Percentiles rank a stretch among this genome's conserved stretches.
phyloP scores from a whole-genome alignment of 2,113 vertebrate genomes.

The Laterallus jamaicensis region DNA sequence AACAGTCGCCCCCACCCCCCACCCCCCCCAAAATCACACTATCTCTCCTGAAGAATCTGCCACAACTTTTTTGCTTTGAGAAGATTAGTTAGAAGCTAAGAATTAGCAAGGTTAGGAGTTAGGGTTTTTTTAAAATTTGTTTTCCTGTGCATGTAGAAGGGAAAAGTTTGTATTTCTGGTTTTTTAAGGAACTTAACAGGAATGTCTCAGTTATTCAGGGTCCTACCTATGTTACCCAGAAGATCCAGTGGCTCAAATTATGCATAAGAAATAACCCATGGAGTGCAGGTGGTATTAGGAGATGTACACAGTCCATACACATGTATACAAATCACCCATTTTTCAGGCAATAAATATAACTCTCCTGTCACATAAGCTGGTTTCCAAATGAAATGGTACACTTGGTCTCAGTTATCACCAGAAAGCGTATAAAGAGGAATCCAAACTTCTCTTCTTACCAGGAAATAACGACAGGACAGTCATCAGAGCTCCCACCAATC shows the following conservation, averaged over 20 bases:
- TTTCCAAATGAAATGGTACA: neutral
- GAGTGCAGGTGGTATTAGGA: neutral
- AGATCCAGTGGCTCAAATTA: neutral
- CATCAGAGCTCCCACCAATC: conserved; percentile 92
- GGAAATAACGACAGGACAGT: conserved; percentile 94
- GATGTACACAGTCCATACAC: neutral
- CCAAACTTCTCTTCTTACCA: conserved; percentile 78
- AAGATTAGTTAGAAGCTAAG: neutral
- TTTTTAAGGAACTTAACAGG: neutral
- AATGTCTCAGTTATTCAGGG: neutral
- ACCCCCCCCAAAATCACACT: neutral
- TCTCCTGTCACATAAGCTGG: neutral
- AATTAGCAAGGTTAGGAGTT: neutral
- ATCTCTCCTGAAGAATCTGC: neutral
- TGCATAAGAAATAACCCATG: neutral
- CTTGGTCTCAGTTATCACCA: neutral
- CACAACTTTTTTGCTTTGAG: neutral
- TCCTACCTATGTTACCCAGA: neutral
- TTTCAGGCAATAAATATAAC: neutral
- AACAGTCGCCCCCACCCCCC: neutral
- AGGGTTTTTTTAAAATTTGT: no score
- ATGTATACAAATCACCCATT: neutral
- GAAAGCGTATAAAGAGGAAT: neutral
- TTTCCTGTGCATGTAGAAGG: neutral
- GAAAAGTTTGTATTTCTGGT: neutral